phyloP scores from a whole-genome alignment of 2,797 vertebrate species.

The Protonibea diacanthus region DNA sequence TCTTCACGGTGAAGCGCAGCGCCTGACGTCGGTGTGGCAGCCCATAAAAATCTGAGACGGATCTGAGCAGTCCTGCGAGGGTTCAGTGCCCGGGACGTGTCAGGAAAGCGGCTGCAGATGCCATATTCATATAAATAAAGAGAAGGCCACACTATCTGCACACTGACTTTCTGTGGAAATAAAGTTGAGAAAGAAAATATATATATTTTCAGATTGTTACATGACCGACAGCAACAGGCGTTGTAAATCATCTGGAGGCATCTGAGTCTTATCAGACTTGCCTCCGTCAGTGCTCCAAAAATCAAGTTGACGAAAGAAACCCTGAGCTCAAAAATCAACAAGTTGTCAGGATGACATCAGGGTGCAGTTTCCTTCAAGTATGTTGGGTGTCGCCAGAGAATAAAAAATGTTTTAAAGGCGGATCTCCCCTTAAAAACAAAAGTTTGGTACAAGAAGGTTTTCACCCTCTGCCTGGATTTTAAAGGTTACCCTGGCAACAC shows the following conservation, averaged over 20 bases:
- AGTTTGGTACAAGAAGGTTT: neutral
- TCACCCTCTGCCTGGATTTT: neutral
- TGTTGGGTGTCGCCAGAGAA: conserved; percentile 56
- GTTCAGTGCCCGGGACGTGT: conserved; percentile 1
- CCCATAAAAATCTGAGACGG: conserved; percentile 62
- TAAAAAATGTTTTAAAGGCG: conserved; percentile 2
- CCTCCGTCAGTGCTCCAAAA: neutral
- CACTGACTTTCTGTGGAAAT: neutral
- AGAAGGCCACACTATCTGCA: neutral
- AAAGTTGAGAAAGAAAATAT: neutral
- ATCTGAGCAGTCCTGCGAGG: conserved; percentile 20
- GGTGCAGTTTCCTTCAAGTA: conserved; percentile 33
- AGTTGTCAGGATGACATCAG: conserved; percentile 20
- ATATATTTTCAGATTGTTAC: neutral
- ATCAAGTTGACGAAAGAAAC: conserved; percentile 20
- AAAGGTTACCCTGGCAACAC: no score
- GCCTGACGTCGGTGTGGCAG: conserved; percentile 70
- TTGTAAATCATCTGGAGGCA: neutral
- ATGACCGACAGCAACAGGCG: neutral
- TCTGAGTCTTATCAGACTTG: neutral
- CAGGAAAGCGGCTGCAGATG: conserved; percentile 1
- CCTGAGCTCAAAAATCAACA: conserved; percentile 29
- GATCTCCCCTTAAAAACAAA: neutral
- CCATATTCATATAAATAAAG: neutral
- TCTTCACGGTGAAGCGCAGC: conserved; percentile 79